Percentiles rank a stretch among this genome's conserved stretches.
Evolutionary conservation across 2,888 invertebrate species (phyloP).

Genomic region (Anthoptus insignis): DNA sequence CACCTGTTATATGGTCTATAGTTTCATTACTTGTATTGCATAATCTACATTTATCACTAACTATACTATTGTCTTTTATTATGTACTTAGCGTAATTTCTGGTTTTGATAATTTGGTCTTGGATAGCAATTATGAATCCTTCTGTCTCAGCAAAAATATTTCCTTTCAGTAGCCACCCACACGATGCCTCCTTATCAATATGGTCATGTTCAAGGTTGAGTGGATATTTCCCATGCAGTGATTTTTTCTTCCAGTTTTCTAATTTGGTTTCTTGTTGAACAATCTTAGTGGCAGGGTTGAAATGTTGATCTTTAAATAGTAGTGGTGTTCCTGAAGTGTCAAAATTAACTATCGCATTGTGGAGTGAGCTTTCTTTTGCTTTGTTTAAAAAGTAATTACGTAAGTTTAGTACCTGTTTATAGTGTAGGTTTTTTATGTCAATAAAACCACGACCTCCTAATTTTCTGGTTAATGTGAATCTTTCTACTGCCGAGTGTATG

Average conservation of each 20-base stretch:
- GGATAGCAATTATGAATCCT: slow-evolving; percentile 19
- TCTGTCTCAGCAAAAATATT: slow-evolving; percentile 22
- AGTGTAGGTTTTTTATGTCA: slow-evolving; percentile 22
- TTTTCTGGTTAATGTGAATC: slow-evolving; percentile 17
- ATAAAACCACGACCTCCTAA: slow-evolving; percentile 16
- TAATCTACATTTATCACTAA: slow-evolving; percentile 31
- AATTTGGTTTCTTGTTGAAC: not conserved
- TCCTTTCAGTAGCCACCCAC: slow-evolving; percentile 19
- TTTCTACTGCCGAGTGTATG: slow-evolving; percentile 6
- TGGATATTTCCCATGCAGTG: slow-evolving; percentile 22
- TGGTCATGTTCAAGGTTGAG: slow-evolving; percentile 16
- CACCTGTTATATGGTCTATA: slow-evolving; percentile 35
- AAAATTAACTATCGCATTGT: not conserved
- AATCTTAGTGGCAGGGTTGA: not conserved
- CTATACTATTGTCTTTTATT: slow-evolving; percentile 12
- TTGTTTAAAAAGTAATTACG: slow-evolving; percentile 2
- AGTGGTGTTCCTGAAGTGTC: not conserved
- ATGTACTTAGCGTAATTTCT: slow-evolving; percentile 23
- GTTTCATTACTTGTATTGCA: slow-evolving; percentile 13
- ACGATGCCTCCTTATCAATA: slow-evolving; percentile 19
- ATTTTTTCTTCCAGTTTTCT: slow-evolving; percentile 18
- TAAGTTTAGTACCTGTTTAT: slow-evolving; percentile 9
- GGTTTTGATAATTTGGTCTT: slow-evolving; percentile 21
- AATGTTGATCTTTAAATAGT: not conserved
- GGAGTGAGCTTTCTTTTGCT: not conserved